A percentile compares a stretch with the other conserved stretches of the same genome.
Evolutionary conservation across 2,113 vertebrate species (phyloP).

Genomic region (Urocolius indicus): DNA sequence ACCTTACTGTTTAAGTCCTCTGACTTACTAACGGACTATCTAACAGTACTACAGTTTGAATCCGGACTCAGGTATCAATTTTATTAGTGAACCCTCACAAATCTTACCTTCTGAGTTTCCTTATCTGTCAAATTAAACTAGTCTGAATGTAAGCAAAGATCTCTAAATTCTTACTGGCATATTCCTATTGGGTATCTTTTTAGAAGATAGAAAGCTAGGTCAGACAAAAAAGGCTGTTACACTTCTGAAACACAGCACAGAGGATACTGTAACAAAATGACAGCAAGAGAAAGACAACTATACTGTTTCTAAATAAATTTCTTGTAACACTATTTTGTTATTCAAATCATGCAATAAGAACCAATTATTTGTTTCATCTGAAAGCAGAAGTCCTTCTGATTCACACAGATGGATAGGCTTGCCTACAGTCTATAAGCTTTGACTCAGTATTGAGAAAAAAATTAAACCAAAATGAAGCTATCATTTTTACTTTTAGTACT

Average conservation of each 20-base stretch:
- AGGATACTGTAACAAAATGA: not conserved
- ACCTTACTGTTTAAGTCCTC: not conserved
- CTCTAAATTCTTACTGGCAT: not conserved
- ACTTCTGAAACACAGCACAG: not conserved
- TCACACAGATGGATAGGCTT: not conserved
- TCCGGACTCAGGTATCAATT: not conserved
- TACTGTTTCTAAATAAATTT: not conserved
- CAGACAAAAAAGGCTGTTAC: not conserved
- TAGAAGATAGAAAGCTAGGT: not conserved
- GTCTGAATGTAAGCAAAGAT: not conserved
- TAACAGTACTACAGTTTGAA: not conserved
- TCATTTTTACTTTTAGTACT: not conserved
- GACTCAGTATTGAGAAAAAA: not conserved
- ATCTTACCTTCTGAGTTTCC: not conserved
- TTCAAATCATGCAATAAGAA: conserved; percentile 1
- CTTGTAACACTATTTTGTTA: not conserved
- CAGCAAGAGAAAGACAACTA: not conserved
- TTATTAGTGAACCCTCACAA: not conserved
- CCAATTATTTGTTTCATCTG: not conserved
- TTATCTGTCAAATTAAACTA: not conserved
- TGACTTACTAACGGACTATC: not conserved
- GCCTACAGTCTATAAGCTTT: not conserved
- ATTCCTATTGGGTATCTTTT: not conserved
- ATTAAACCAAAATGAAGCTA: not conserved
- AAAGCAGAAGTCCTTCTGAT: not conserved